phyloP scores from a whole-genome alignment of 2,888 invertebrate genomes.

The Drosophila seclusa region DNA sequence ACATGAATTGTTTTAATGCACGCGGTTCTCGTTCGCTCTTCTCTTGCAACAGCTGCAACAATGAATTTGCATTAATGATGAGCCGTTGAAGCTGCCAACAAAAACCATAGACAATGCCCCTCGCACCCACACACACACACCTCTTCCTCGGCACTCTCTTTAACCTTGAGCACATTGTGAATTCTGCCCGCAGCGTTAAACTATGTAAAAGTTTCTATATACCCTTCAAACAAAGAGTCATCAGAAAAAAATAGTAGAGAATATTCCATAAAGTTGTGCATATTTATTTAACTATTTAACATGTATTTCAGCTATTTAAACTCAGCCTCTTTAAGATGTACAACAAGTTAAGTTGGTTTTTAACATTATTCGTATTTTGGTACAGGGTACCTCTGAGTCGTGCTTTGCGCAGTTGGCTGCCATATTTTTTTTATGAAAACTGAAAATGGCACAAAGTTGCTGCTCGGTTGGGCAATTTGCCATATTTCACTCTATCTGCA shows the following conservation, averaged over 20 bases:
- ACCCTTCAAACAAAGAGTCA: slow-evolving; percentile 17
- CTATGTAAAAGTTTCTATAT: slow-evolving; percentile 50
- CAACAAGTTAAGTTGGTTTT: neutral
- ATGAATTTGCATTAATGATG: slow-evolving; percentile 79
- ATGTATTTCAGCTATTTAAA: neutral
- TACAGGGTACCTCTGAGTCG: neutral
- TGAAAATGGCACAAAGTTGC: slow-evolving; percentile 62
- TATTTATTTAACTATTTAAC: neutral
- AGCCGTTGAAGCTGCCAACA: slow-evolving; percentile 46
- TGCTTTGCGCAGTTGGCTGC: neutral
- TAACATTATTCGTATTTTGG: neutral
- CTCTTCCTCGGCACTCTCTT: slow-evolving; percentile 9
- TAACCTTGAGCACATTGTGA: slow-evolving; percentile 63
- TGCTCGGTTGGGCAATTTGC: slow-evolving; percentile 46
- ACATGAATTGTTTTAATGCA: slow-evolving; percentile 71
- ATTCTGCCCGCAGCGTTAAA: slow-evolving; percentile 68
- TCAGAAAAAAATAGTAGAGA: neutral
- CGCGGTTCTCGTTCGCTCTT: slow-evolving; percentile 28
- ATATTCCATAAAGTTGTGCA: neutral
- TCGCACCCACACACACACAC: slow-evolving; percentile 2
- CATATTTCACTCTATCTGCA: slow-evolving; percentile 55
- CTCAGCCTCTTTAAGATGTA: neutral
- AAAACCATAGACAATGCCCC: slow-evolving; percentile 21
- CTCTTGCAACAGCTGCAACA: slow-evolving; percentile 59
- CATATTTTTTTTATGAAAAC: slow-evolving; percentile 45